phyloP scores from a whole-genome alignment of 2,888 invertebrate species.

The Aplocera efformata region DNA sequence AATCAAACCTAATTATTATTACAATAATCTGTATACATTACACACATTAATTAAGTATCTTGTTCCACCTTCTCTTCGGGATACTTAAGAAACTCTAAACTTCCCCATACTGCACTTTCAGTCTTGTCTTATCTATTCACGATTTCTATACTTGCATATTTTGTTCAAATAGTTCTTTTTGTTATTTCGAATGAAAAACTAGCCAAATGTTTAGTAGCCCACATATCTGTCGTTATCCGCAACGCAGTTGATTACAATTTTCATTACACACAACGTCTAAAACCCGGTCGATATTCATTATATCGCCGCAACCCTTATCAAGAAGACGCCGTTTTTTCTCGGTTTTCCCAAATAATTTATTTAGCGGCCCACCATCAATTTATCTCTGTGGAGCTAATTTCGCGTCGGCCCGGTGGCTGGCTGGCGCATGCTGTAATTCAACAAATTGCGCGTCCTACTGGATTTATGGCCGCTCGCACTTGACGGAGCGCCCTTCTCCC shows the following conservation, averaged over 20 bases:
- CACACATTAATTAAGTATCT: no score
- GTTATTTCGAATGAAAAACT: no score
- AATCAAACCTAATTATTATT: no score
- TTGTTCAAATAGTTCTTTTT: no score
- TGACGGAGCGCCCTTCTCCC: slow-evolving; percentile 76
- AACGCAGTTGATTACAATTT: slow-evolving; percentile 8
- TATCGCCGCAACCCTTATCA: slow-evolving; percentile 77
- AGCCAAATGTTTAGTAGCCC: no score
- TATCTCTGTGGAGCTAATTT: slow-evolving; percentile 80
- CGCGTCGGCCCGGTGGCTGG: slow-evolving; percentile 77
- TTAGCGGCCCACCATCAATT: slow-evolving; percentile 78
- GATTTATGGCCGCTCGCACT: slow-evolving; percentile 74
- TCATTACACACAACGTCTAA: slow-evolving; percentile 14
- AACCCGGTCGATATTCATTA: slow-evolving; percentile 71
- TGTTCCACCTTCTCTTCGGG: no score
- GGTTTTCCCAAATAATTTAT: slow-evolving; percentile 81
- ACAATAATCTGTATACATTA: no score
- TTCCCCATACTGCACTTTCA: no score
- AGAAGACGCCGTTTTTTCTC: slow-evolving; percentile 79
- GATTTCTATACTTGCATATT: no score
- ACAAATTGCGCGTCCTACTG: slow-evolving; percentile 77
- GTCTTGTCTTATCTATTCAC: no score
- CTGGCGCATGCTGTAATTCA: slow-evolving; percentile 80
- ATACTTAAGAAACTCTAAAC: no score
- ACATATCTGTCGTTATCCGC: no score